phyloP scores from a whole-genome alignment of 2,888 invertebrate species.

The Hirtodrosophila duncani region DNA sequence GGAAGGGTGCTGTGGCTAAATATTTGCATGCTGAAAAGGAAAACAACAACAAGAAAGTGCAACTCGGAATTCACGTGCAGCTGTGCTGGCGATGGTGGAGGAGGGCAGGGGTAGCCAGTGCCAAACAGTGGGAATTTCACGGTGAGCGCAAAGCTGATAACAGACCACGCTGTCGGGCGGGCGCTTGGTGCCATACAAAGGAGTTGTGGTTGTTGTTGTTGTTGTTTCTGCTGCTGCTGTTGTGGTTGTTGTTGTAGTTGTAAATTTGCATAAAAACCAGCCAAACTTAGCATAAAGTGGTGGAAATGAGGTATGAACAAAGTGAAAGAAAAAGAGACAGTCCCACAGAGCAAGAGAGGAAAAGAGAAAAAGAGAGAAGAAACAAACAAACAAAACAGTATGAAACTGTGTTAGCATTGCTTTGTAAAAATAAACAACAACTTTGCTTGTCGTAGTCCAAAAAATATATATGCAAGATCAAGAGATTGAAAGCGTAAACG shows the following conservation, averaged over 20 bases:
- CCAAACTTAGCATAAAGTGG: slow-evolving; percentile 35
- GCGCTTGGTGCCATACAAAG: slow-evolving; percentile 35
- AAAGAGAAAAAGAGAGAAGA: not conserved
- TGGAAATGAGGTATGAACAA: too few species aligned
- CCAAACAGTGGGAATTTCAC: slow-evolving; percentile 13
- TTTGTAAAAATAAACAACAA: slow-evolving; percentile 1
- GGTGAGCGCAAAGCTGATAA: slow-evolving; percentile 28
- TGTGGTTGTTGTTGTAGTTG: slow-evolving; percentile 35
- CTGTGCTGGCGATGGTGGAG: slow-evolving; percentile 4
- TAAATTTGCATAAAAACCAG: slow-evolving; percentile 40
- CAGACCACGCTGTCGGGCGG: too few species aligned
- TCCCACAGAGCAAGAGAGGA: slow-evolving; percentile 4
- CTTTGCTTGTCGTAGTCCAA: too few species aligned
- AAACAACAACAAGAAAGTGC: slow-evolving; percentile 32
- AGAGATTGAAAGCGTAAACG: slow-evolving; percentile 1
- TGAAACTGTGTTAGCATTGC: slow-evolving; percentile 29
- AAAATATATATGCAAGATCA: not conserved
- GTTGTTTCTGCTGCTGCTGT: not conserved
- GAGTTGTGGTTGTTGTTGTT: slow-evolving; percentile 10
- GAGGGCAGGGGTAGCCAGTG: not conserved
- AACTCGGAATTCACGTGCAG: slow-evolving; percentile 53
- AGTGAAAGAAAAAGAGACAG: slow-evolving; percentile 15
- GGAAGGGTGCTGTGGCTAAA: slow-evolving; percentile 9
- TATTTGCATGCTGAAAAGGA: slow-evolving; percentile 28
- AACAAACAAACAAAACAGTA: slow-evolving; percentile 2